Conservation (phyloP, 2,113 vertebrate species). For the Ammospiza caudacuta region DNA sequence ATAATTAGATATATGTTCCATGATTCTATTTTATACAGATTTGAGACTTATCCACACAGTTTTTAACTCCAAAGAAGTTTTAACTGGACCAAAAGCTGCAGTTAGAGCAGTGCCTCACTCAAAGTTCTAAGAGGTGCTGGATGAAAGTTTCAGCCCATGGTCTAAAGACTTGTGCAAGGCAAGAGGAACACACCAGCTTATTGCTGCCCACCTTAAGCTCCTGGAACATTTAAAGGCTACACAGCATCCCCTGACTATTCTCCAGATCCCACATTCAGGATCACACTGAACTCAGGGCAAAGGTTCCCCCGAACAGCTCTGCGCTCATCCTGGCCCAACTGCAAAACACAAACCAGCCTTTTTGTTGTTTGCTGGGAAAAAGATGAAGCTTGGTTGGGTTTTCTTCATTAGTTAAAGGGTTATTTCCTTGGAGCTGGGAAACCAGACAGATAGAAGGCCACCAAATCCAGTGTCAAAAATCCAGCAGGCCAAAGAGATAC, state of each 20-base stretch:
- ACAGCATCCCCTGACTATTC: not conserved
- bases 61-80: not conserved
- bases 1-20: conserved; percentile 34
- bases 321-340: not conserved
- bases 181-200: not conserved
- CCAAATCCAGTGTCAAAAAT: not conserved
- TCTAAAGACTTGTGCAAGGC: not conserved
- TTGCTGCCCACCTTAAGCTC: not conserved
- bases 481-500: not conserved
- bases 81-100: not conserved
- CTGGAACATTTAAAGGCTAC: not conserved
- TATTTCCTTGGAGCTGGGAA: not conserved
- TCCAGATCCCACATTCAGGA: not conserved
- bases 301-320: not conserved
- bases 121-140: not conserved
- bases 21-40: not conserved
- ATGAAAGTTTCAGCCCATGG: rapidly evolving
- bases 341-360: not conserved
- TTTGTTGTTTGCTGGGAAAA: not conserved
- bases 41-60: not conserved
- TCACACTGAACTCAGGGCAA: not conserved
- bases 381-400: not conserved
- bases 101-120: not conserved
- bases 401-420: not conserved
- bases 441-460: not conserved